Evolutionary conservation across 2,888 invertebrate species (phyloP).

Genomic region (Phyto melanocephala): DNA sequence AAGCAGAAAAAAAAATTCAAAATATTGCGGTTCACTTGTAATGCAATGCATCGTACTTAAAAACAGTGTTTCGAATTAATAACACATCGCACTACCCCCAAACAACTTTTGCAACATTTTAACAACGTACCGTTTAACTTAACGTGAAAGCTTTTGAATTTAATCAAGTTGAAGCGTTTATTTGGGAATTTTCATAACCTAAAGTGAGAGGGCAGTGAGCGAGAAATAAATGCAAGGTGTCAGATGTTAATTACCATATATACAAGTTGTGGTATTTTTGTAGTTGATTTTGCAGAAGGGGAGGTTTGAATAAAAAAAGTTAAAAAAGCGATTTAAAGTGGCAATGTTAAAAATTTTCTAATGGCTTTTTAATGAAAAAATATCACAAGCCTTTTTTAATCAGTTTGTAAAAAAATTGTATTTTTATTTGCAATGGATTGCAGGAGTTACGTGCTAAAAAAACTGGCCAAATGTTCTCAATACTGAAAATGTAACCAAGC

Average conservation of each 20-base stretch:
- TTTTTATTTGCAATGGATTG: no score
- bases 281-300: background rate
- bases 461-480: no score
- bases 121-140: background rate
- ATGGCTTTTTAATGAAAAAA: no score
- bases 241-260: background rate
- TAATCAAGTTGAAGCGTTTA: background rate
- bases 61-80: slow-evolving; percentile 43
- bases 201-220: background rate
- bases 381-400: no score
- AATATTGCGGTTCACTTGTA: slow-evolving; percentile 53
- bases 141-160: background rate
- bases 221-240: background rate
- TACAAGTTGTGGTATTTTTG: background rate
- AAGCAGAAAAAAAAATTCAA: slow-evolving; percentile 36
- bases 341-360: no score
- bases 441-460: no score
- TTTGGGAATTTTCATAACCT: background rate
- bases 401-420: no score
- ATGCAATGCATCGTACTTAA: slow-evolving; percentile 17
- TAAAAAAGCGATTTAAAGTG: no score
- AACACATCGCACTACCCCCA: background rate
- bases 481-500: no score
- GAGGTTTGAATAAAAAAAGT: background rate
- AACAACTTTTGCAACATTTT: slow-evolving; percentile 8